These are phyloP conservation scores for Copsychus sechellarum DNA, from an alignment of 2,113 vertebrate species.

Conservation along the genomic window DNA sequence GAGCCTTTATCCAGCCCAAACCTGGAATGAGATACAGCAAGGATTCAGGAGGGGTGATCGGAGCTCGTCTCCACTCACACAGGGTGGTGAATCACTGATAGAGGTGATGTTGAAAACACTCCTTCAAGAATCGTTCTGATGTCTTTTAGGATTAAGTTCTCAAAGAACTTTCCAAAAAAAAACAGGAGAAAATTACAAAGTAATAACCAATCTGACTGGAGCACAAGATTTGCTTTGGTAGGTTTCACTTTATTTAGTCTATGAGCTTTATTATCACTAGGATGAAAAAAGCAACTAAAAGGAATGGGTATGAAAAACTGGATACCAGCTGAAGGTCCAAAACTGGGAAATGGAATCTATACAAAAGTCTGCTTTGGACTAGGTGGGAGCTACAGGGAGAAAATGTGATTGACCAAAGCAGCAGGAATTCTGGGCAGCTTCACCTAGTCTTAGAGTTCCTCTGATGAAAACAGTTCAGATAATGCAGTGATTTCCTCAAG, in stretches of 20 bases:
- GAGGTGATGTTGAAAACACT: not conserved
- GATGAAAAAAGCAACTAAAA: not conserved
- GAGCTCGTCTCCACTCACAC: not conserved
- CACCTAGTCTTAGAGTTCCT: not conserved
- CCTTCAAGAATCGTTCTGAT: not conserved
- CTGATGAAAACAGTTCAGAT: conserved; percentile 22
- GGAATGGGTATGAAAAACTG: not conserved
- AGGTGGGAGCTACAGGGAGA: not conserved
- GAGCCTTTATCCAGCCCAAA: conserved; percentile 78
- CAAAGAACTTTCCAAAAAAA: not conserved
- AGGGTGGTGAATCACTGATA: not conserved
- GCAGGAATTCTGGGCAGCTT: conserved; percentile 17
- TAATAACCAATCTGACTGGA: not conserved
- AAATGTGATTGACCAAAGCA: not conserved
- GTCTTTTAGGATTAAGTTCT: not conserved
- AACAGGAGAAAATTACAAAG: not conserved
- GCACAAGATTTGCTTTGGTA: not conserved
- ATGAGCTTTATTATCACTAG: not conserved
- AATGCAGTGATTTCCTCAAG: not conserved
- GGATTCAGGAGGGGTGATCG: not conserved
- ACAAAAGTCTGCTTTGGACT: not conserved
- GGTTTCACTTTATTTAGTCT: conserved; percentile 19
- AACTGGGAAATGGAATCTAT: not conserved
- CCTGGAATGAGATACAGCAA: conserved; percentile 68
- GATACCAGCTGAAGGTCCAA: not conserved